These are phyloP conservation scores for Ophiodon elongatus DNA, from an alignment of 2,113 vertebrate species.

Conservation along the genomic window DNA sequence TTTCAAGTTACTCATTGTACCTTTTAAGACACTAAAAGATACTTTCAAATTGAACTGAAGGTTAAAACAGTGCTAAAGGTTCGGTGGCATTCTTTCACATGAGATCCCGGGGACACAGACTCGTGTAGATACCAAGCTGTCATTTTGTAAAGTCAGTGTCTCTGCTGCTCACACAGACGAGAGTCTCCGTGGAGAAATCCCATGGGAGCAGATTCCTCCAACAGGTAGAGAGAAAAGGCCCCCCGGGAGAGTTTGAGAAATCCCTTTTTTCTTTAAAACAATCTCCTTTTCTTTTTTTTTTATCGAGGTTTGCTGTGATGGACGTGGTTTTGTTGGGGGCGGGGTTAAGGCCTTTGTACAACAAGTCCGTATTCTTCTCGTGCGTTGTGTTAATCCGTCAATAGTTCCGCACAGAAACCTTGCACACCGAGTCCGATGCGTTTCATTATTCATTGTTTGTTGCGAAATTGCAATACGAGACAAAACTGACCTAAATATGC, in stretches of 20 bases:
- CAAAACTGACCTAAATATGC: too few species aligned
- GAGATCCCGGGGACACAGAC: not conserved
- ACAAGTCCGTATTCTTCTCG: not conserved
- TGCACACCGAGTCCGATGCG: too few species aligned
- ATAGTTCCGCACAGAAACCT: too few species aligned
- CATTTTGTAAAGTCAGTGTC: conserved; percentile 82
- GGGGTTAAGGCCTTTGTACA: not conserved
- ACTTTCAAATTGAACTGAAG: not conserved
- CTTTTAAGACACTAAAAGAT: not conserved
- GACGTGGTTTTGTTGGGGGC: conserved; percentile 36
- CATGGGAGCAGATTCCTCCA: conserved; percentile 91
- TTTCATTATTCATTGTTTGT: too few species aligned
- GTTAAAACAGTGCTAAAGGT: not conserved
- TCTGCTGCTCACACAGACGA: conserved; percentile 92
- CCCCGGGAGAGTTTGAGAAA: conserved; percentile 82
- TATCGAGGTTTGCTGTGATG: conserved; percentile 74
- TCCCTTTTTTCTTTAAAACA: conserved; percentile 49
- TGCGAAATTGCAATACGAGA: too few species aligned
- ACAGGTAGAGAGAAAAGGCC: conserved; percentile 87
- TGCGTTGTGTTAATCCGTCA: too few species aligned
- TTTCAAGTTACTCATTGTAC: too few species aligned
- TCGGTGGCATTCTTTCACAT: not conserved
- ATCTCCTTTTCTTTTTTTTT: conserved; percentile 1
- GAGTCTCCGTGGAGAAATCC: conserved; percentile 94
- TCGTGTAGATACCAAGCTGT: not conserved